phyloP scores from a whole-genome alignment of 1,140 invertebrate species.

The Hestina assimilis region DNA sequence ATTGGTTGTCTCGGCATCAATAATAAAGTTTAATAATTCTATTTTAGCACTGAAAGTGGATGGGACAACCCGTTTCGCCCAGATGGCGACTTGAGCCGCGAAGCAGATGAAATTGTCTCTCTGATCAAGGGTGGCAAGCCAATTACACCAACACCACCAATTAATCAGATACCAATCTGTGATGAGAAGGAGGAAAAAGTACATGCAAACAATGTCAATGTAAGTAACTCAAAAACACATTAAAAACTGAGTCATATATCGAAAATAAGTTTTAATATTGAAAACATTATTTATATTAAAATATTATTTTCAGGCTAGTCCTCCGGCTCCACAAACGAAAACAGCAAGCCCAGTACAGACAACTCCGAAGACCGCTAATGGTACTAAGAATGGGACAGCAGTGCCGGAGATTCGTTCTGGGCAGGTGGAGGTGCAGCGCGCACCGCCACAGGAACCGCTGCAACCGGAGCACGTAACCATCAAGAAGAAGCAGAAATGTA shows the following conservation, averaged over 20 bases:
- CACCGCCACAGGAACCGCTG: constrained; percentile 85
- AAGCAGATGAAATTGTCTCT: constrained; percentile 97
- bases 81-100: constrained; percentile 94
- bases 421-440: constrained; percentile 86
- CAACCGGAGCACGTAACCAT: constrained; percentile 91
- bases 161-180: constrained; percentile 49
- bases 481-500: constrained; percentile 94
- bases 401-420: constrained; percentile 49
- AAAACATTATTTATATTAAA: neutral
- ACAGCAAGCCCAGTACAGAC: constrained; percentile 50
- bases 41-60: constrained; percentile 92
- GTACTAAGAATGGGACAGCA: constrained; percentile 71
- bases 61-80: constrained; percentile 98
- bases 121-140: constrained; percentile 88
- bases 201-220: constrained; percentile 60
- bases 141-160: constrained; percentile 71
- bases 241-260: no score
- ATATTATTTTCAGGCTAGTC: constrained; percentile 48
- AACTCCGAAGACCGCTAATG: constrained; percentile 65
- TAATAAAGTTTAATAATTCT: neutral
- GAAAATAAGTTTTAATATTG: no score
- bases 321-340: constrained; percentile 63
- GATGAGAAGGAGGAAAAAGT: constrained; percentile 63
- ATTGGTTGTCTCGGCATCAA: no score
- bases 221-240: no score